Conservation (phyloP, 2,113 vertebrate genomes). For the Scytalopus superciliaris region DNA sequence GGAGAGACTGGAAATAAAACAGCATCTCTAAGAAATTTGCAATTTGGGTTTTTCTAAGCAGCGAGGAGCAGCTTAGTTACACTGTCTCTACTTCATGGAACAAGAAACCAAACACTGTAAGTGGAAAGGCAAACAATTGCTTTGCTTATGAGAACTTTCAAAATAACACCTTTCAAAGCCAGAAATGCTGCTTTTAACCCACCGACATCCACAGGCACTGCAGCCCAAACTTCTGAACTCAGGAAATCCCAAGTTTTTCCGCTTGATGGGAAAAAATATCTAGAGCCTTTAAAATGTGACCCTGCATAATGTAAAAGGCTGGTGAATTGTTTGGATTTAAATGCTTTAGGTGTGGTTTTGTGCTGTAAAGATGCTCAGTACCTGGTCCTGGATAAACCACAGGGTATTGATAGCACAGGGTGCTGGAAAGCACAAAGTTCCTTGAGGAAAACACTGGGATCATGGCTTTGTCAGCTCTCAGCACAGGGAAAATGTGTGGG, state of each 20-base stretch:
- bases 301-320: background rate
- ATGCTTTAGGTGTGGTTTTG: background rate
- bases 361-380: background rate
- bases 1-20: background rate
- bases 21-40: constrained; percentile 14
- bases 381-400: background rate
- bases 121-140: constrained; percentile 68
- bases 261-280: background rate
- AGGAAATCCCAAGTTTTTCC: background rate
- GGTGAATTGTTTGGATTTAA: background rate
- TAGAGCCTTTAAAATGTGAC: background rate
- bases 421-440: background rate
- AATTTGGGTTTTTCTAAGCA: constrained; percentile 28
- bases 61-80: constrained; percentile 58
- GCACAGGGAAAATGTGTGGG: background rate
- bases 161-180: constrained; percentile 47
- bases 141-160: constrained; percentile 62
- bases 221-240: background rate
- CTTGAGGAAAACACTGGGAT: background rate
- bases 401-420: background rate
- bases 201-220: background rate
- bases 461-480: background rate
- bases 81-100: constrained; percentile 40
- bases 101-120: constrained; percentile 63
- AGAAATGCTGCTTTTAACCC: constrained; percentile 39